These are phyloP conservation scores for Hirudo medicinalis DNA, from an alignment of 1,140 invertebrate species.

Conservation along the genomic window DNA sequence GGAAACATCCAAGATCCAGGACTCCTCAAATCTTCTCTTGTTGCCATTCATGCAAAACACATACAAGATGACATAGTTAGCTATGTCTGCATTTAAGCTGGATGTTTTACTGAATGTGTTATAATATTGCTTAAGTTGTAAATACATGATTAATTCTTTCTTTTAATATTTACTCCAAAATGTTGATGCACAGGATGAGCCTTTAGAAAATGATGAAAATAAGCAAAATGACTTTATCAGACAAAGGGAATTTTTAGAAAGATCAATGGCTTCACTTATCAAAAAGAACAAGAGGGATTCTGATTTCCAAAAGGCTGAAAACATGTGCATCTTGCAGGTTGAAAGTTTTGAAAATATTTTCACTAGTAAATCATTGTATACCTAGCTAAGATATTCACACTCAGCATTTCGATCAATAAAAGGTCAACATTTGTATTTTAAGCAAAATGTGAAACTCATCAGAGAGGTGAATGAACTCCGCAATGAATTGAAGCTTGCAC, in stretches of 20 bases:
- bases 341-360: neutral
- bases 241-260: constrained; percentile 61
- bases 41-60: constrained; percentile 61
- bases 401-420: no score
- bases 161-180: neutral
- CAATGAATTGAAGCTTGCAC: constrained; percentile 52
- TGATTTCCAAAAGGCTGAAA: constrained; percentile 41
- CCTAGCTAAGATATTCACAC: no score
- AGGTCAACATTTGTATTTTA: constrained; percentile 28
- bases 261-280: constrained; percentile 51
- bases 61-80: constrained; percentile 45
- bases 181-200: constrained; percentile 33
- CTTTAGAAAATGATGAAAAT: constrained; percentile 46
- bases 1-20: constrained; percentile 60
- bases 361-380: no score
- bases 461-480: constrained; percentile 60
- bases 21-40: constrained; percentile 62
- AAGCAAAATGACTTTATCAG: constrained; percentile 62
- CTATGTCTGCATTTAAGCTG: constrained; percentile 11
- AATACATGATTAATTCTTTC: neutral
- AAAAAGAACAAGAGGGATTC: constrained; percentile 45
- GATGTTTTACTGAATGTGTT: neutral
- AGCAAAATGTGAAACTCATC: constrained; percentile 62
- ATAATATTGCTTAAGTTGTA: neutral
- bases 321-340: constrained; percentile 46